Evolutionary conservation across 2,888 invertebrate genomes (phyloP), one percentile per base, ranked within the genome.

Genomic region (Sycophila texana): DNA sequence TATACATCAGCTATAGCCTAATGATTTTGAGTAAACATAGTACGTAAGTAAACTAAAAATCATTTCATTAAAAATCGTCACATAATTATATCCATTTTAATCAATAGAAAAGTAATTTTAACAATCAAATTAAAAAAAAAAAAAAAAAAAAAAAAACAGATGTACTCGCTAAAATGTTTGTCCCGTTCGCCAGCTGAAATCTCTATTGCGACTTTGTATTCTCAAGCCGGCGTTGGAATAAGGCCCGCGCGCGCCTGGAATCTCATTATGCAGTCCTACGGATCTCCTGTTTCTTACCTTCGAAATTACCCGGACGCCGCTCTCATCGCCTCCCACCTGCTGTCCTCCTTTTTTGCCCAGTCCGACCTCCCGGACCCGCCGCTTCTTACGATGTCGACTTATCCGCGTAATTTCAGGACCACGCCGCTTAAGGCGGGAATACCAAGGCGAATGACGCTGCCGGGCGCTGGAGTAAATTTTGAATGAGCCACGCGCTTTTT

Each of bases 181-280:
- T n/a, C 7, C 16, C 39, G 39, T 39, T 39, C 39, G 7, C 39
- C 55, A 18, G 20, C 18, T 57, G 55, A 70, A 70, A 70, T 70
- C 70, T 70, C 58, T 47, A 77, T 73, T 68, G 75, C 79, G 77
- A 79, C 71, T 81, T 71, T 70, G 61, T 68, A 68, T 74, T 81
- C 79, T 77, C 26, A 63, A 66, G 61, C 71, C 61, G 5, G 3
- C 39, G 39, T 7, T 7, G 39, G 5, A 39, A 39, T 39, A 39
- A 39, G 39, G 3, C 39, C 5, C 39, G 39, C 39, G 39, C n/a
- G 12, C 55, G 55, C 68, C 13, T 57, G 57, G 57, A 70, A 70
- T 70, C 70, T 70, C 70, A 70, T 70, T 70, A 58, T 39, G 47
- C 57, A 70, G 57, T 39, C 39, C 57, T 39, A 12, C 61, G 39